phyloP scores from a whole-genome alignment of 2,888 invertebrate genomes.

The Agonopterix subpropinquella region DNA sequence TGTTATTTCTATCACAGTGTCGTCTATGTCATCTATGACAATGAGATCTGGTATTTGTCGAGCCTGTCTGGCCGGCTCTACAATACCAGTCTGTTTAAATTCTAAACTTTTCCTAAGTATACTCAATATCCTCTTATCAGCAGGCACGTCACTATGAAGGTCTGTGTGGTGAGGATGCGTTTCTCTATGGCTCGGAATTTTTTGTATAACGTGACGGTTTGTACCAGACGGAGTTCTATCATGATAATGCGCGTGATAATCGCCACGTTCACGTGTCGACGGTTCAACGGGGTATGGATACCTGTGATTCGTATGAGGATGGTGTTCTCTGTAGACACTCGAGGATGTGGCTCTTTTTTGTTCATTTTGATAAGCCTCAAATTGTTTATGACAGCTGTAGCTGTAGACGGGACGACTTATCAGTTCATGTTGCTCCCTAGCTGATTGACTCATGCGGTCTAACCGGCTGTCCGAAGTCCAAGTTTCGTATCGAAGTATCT shows the following conservation, averaged over 20 bases:
- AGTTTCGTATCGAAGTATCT: constrained; percentile 63
- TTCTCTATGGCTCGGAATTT: constrained; percentile 56
- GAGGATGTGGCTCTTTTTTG: constrained; percentile 44
- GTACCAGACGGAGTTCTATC: constrained; percentile 43
- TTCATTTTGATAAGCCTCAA: constrained; percentile 61
- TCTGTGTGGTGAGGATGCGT: constrained; percentile 45
- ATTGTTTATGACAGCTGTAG: constrained; percentile 60
- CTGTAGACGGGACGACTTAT: constrained; percentile 64
- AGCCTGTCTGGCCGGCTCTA: constrained; percentile 69
- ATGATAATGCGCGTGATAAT: constrained; percentile 50
- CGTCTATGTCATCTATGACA: constrained; percentile 67
- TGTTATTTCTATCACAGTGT: constrained; percentile 65
- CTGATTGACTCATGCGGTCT: constrained; percentile 52
- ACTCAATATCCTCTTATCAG: constrained; percentile 83
- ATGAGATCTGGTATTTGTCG: constrained; percentile 66
- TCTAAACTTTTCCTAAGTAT: constrained; percentile 83
- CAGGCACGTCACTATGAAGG: constrained; percentile 62
- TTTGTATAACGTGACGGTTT: constrained; percentile 58
- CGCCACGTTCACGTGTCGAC: constrained; percentile 41
- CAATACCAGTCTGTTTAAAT: constrained; percentile 73
- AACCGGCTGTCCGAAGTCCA: constrained; percentile 63
- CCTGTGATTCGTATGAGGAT: constrained; percentile 39
- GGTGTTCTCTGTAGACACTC: constrained; percentile 41
- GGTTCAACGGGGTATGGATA: constrained; percentile 47
- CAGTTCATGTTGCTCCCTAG: constrained; percentile 58